phyloP scores from a whole-genome alignment of 2,113 vertebrate genomes.

The Notarius quadriscutis region DNA sequence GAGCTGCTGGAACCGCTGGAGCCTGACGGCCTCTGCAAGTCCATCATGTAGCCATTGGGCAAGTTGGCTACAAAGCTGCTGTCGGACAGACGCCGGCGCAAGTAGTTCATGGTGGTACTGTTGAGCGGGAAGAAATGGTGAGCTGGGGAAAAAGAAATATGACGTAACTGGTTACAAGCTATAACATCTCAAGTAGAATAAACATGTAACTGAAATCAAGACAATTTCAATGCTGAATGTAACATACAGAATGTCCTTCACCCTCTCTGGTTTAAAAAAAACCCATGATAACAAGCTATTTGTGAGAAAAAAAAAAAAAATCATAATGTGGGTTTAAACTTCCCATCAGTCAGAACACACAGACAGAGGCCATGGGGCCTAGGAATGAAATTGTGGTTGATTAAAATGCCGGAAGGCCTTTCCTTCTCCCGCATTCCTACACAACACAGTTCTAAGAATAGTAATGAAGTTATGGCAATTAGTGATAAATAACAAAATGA shows the following conservation, averaged over 20 bases:
- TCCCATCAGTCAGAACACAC: too few relatives aligned
- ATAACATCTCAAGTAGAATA: background rate
- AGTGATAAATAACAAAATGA: too few relatives aligned
- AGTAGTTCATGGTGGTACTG: conserved; percentile 89
- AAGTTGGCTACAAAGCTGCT: conserved; percentile 96
- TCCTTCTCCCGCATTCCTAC: too few relatives aligned
- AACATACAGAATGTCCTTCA: background rate
- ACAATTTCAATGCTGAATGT: background rate
- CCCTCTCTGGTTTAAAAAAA: background rate
- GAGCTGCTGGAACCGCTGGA: conserved; percentile 81
- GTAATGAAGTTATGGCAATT: too few relatives aligned
- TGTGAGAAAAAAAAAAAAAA: background rate
- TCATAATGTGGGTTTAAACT: too few relatives aligned
- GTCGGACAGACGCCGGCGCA: conserved; percentile 91
- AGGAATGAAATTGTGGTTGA: too few relatives aligned
- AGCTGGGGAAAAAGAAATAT: conserved; percentile 15
- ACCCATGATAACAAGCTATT: background rate
- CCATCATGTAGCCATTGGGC: conserved; percentile 96
- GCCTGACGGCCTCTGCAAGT: conserved; percentile 83
- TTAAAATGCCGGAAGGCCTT: too few relatives aligned
- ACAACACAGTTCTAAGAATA: too few relatives aligned
- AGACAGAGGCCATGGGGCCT: too few relatives aligned
- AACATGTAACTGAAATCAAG: background rate
- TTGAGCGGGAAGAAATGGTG: conserved; percentile 41
- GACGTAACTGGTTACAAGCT: background rate